These are phyloP conservation scores for Teleiodes luculella DNA, from an alignment of 2,888 invertebrate species.

Conservation along the genomic window DNA sequence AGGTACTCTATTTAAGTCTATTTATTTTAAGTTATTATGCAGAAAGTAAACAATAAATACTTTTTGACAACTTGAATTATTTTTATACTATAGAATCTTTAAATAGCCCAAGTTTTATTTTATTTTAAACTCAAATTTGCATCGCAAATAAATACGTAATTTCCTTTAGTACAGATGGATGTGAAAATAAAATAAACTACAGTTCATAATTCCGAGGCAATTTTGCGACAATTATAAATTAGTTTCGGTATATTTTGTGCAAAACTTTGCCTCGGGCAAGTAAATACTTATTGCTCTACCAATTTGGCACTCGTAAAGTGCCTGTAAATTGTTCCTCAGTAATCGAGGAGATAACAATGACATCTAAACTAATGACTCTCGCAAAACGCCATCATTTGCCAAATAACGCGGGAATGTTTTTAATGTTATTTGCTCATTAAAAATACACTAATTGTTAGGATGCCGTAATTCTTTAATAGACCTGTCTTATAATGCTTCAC, in stretches of 20 bases:
- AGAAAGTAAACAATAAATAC: too few relatives aligned
- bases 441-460: not conserved
- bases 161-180: not conserved
- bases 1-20: not conserved
- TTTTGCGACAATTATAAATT: not conserved
- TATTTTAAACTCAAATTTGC: too few relatives aligned
- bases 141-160: too few relatives aligned
- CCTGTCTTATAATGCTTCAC: too few relatives aligned
- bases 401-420: conserved; percentile 15
- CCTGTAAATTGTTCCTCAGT: conserved; percentile 29
- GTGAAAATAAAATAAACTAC: not conserved
- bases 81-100: too few relatives aligned
- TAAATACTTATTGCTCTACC: conserved; percentile 15
- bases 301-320: conserved; percentile 34
- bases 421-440: not conserved
- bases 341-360: conserved; percentile 33
- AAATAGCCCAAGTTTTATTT: too few relatives aligned
- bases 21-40: too few relatives aligned
- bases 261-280: not conserved
- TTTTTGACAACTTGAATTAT: too few relatives aligned
- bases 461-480: too few relatives aligned
- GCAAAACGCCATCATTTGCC: conserved; percentile 13
- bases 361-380: conserved; percentile 31
- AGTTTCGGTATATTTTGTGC: not conserved
- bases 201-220: not conserved